These are phyloP conservation scores for Melinaea menophilus DNA, from an alignment of 2,888 invertebrate genomes.

Conservation along the genomic window DNA sequence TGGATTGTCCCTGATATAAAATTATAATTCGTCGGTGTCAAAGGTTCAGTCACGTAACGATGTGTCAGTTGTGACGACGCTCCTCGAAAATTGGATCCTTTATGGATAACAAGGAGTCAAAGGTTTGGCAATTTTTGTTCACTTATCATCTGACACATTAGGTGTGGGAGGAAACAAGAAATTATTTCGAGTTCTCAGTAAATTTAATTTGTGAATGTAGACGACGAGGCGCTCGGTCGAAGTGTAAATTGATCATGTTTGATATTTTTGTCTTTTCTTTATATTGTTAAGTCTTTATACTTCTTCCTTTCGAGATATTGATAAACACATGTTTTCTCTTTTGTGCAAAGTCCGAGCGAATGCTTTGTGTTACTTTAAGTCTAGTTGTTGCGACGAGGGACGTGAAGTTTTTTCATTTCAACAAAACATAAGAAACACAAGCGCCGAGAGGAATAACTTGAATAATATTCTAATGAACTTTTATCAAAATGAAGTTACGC, in stretches of 20 bases:
- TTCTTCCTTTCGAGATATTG: too few species aligned
- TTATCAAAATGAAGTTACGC: constrained; percentile 6
- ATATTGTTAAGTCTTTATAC: too few species aligned
- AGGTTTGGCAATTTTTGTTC: constrained; percentile 24
- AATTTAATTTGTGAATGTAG: too few species aligned
- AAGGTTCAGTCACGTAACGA: constrained; percentile 64
- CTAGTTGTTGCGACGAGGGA: constrained; percentile 43
- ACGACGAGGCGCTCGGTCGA: too few species aligned
- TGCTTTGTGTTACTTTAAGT: constrained; percentile 24
- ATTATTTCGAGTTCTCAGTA: background rate
- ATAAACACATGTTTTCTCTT: too few species aligned
- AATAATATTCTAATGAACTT: constrained; percentile 24
- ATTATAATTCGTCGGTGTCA: constrained; percentile 53
- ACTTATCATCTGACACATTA: constrained; percentile 7
- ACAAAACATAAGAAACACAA: constrained; percentile 23
- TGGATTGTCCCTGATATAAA: constrained; percentile 36
- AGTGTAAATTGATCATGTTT: too few species aligned
- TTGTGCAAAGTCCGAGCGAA: constrained; percentile 15
- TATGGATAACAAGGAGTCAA: constrained; percentile 53
- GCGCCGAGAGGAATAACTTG: constrained; percentile 20
- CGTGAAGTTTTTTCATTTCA: constrained; percentile 60
- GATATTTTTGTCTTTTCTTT: too few species aligned
- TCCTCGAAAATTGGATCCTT: constrained; percentile 58
- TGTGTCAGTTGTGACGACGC: constrained; percentile 59
- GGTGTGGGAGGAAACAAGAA: background rate